Evolutionary conservation across 2,888 invertebrate genomes (phyloP).

Genomic region (Calameuta idolon): DNA sequence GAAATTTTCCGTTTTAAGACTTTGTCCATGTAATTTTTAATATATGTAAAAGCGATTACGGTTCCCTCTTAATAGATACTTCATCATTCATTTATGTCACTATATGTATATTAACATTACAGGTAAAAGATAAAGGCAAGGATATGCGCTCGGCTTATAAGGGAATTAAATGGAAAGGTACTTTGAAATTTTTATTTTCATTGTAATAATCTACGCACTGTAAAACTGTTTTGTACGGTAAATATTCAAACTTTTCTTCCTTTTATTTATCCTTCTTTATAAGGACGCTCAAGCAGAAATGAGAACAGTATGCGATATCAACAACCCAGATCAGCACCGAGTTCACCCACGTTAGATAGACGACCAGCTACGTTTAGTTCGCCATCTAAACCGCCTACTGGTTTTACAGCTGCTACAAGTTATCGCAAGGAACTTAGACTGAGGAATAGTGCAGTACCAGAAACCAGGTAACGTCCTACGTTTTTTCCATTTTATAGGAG

Average conservation of each 20-base stretch:
- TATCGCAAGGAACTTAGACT: conserved; percentile 61
- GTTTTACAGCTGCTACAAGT: conserved; percentile 60
- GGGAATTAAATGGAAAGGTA: conserved; percentile 76
- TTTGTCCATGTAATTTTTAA: no score
- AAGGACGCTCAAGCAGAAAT: conserved; percentile 56
- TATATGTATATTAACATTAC: conserved; percentile 23
- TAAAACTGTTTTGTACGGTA: neutral
- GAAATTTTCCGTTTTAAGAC: no score
- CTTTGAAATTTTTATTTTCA: conserved; percentile 38
- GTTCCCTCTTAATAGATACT: neutral
- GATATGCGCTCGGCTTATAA: conserved; percentile 84
- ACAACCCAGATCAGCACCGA: conserved; percentile 75
- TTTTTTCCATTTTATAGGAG: neutral
- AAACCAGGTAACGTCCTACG: conserved; percentile 50
- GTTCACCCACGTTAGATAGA: conserved; percentile 74
- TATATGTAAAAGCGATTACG: no score
- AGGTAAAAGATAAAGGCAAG: conserved; percentile 81
- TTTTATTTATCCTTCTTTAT: conserved; percentile 14
- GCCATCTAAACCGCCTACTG: conserved; percentile 61
- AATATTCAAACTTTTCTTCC: neutral
- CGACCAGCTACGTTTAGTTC: conserved; percentile 66
- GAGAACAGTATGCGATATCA: conserved; percentile 57
- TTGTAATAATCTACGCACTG: neutral
- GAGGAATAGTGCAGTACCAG: conserved; percentile 57
- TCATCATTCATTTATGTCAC: neutral